phyloP scores from a whole-genome alignment of 2,113 vertebrate genomes.

The Cephalopterus ornatus region DNA sequence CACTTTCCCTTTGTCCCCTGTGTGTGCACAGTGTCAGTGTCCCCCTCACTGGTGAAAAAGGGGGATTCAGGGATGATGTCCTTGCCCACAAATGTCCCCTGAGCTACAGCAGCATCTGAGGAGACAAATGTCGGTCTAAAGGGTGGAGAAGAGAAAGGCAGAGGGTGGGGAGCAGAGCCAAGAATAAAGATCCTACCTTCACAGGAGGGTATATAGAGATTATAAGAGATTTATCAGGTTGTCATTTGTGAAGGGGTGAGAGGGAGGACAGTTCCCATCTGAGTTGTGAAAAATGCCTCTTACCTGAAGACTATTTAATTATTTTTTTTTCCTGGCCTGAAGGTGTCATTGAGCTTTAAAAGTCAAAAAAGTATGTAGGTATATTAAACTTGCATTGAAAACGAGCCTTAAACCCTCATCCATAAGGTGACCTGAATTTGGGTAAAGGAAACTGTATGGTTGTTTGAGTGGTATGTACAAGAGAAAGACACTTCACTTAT shows the following conservation, averaged over 20 bases:
- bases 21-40: fast-evolving
- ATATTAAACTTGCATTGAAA: not conserved
- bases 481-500: not conserved
- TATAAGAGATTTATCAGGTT: not conserved
- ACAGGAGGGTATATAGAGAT: not conserved
- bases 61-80: not conserved
- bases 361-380: not conserved
- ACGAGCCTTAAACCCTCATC: not conserved
- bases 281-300: not conserved
- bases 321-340: not conserved
- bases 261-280: not conserved
- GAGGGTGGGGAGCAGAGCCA: not conserved
- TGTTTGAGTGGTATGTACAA: not conserved
- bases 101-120: not conserved
- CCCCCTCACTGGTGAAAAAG: not conserved
- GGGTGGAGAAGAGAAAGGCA: not conserved
- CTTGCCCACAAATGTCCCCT: not conserved
- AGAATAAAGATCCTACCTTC: not conserved
- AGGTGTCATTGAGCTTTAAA: not conserved
- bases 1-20: not conserved
- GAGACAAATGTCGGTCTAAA: not conserved
- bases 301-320: not conserved
- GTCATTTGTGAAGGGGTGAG: not conserved
- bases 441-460: not conserved
- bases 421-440: not conserved